phyloP scores from a whole-genome alignment of 2,888 invertebrate genomes.

The Temnothorax ravouxi region DNA sequence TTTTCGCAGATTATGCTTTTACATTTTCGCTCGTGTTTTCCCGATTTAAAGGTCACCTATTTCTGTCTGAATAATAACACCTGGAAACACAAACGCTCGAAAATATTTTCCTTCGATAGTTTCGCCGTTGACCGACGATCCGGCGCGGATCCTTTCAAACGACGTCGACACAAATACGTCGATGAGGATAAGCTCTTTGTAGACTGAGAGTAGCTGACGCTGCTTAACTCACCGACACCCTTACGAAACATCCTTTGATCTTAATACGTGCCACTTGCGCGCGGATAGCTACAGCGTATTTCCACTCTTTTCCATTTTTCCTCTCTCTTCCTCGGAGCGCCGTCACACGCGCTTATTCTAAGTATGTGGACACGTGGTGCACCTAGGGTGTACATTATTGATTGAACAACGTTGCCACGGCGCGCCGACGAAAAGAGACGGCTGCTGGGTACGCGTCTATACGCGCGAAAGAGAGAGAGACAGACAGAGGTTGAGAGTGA shows the following conservation, averaged over 20 bases:
- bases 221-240: conserved; percentile 78
- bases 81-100: conserved; percentile 89
- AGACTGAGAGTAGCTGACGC: conserved; percentile 81
- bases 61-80: conserved; percentile 30
- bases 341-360: conserved; percentile 62
- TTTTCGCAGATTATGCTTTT: conserved; percentile 8
- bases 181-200: conserved; percentile 69
- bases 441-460: conserved; percentile 51
- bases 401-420: conserved; percentile 81
- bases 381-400: conserved; percentile 80
- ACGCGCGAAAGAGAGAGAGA: conserved; percentile 60
- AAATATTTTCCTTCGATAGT: conserved; percentile 87
- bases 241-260: conserved; percentile 81
- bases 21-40: conserved; percentile 31
- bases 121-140: conserved; percentile 44
- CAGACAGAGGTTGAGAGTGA: conserved; percentile 30
- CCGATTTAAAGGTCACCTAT: background rate
- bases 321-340: conserved; percentile 22
- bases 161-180: conserved; percentile 68
- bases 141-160: conserved; percentile 53
- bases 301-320: conserved; percentile 57
- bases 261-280: conserved; percentile 69
- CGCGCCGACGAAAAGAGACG: conserved; percentile 71
- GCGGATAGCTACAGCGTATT: conserved; percentile 52
- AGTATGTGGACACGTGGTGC: conserved; percentile 69